Evolutionary conservation across 2,797 vertebrate species (phyloP), one percentile per base, ranked within the genome.

Genomic region (Varecia variegata): DNA sequence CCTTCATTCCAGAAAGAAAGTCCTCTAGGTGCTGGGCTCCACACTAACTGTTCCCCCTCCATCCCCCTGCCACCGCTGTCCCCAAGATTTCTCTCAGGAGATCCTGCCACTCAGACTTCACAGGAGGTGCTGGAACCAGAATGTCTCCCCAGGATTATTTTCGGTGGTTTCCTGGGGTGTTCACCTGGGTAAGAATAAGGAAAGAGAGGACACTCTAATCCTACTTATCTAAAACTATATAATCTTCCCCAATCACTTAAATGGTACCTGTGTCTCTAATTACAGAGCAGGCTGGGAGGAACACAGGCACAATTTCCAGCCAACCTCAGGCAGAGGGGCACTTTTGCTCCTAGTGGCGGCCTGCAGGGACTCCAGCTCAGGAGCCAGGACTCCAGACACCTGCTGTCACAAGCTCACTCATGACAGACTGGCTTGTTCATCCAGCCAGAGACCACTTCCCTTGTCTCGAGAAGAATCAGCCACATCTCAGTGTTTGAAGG

Each of bases 231-330:
- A 97, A 98, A 98, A 98, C 98, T 96, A 95, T 98, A 97, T 98
- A 98, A 98, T 98, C 98, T 98, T 98, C 95, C 94, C 35, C 97
- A 98, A 98, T 97, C 98, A 98, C 97, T 98, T 98, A 98, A 98
- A 97, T 96, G 88, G 96, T 97, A 95, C 95, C 97, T 98, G 82
- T 84, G 95, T 98, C 97, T 96, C 96, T 98, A 98, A 98, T 98
- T 97, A 98, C 96, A 96, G 97, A 84, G 96, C 92, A 77, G 81
- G 1, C 77, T 20, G 32, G 80, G 84, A 89, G 89, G 92, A 54
- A 65, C 94, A 56, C 54, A 62, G 23, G 81, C 82, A n/a, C 1
- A 20, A 95, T 80, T 84, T 97, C n/a, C 32, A 96, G 92, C 93
- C 89, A 95, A n/a, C 92, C 74, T 93, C 17, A 83, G 71, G 83